Base-by-base conservation (phyloP, 1,140 invertebrate genomes). In the Amyelois transitella region DNA sequence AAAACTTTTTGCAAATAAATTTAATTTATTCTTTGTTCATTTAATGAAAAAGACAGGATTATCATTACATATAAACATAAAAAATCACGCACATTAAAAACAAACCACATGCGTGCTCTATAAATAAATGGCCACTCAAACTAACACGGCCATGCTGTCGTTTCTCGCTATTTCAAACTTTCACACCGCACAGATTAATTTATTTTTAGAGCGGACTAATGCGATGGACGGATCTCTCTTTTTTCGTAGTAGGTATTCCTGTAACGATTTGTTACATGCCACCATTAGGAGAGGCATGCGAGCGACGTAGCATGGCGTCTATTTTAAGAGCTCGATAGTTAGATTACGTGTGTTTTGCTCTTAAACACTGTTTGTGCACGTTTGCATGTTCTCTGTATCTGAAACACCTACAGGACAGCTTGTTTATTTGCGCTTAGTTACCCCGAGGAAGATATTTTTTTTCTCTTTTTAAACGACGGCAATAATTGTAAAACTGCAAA, bases 251-350 rank as follows among this genome's bases (percentile, higher is more conserved):
- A 77, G 79, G 78, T 80, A 82, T 77, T 81, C 76, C 71, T 69
- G 80, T 76, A 75, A 76, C 78, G 74, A 64, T 78, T 69, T 79
- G 76, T 79, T 73, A 80, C 77, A 69, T 78, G 70, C 70, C 69
- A 72, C 74, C 77, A 82, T 80, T 80, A 77, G 69, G 65, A 64
- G 58, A 66, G 60, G 65, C 70, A 80, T 77, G 69, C 69, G 66
- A 74, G 77, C 68, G 75, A 66, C 68, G 58, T 32, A 58, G 53
- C 45, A 62, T 38, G 32, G 32, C 32, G 58, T 62, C 62, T 71
- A 69, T 70, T 73, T 69, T 52, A 55, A 57, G 60, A 55, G 57
- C 61, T 62, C 32, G 32, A 38, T 38, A 48, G 45, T 48, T 48
- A 48, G 45, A n/a, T 48, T 48, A 48, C 45, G 18, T 48, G 18